Evolutionary conservation across 2,797 vertebrate genomes (phyloP).

Genomic region (Poecilia wingei): DNA sequence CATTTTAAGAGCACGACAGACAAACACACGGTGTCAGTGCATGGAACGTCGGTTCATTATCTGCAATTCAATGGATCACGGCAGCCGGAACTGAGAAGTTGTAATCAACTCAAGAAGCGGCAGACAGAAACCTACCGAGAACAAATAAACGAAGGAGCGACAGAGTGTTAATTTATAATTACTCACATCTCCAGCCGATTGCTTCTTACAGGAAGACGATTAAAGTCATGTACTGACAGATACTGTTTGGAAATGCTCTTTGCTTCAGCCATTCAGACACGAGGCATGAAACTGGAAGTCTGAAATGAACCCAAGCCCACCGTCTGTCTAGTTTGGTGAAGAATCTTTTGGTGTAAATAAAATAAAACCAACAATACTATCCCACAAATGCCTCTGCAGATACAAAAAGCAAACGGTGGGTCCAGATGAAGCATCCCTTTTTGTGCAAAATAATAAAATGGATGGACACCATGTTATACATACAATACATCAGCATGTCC

Average conservation of each 20-base stretch:
- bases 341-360: not conserved
- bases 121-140: not conserved
- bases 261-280: not conserved
- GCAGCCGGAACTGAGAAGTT: not conserved
- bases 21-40: not conserved
- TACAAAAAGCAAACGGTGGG: not conserved
- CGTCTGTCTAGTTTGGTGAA: not conserved
- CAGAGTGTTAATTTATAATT: not conserved
- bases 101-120: not conserved
- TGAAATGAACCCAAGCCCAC: not conserved
- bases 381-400: not conserved
- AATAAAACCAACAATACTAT: not conserved
- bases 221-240: not conserved
- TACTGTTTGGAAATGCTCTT: not conserved
- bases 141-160: not conserved
- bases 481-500: not conserved
- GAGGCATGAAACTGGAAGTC: not conserved
- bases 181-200: not conserved
- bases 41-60: slow-evolving; percentile 8
- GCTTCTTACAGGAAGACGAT: not conserved
- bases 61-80: not conserved
- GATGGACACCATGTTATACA: not conserved
- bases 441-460: not conserved
- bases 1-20: slow-evolving; percentile 25
- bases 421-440: not conserved